phyloP scores from a whole-genome alignment of 2,888 invertebrate genomes.

The Agrochola lychnidis region DNA sequence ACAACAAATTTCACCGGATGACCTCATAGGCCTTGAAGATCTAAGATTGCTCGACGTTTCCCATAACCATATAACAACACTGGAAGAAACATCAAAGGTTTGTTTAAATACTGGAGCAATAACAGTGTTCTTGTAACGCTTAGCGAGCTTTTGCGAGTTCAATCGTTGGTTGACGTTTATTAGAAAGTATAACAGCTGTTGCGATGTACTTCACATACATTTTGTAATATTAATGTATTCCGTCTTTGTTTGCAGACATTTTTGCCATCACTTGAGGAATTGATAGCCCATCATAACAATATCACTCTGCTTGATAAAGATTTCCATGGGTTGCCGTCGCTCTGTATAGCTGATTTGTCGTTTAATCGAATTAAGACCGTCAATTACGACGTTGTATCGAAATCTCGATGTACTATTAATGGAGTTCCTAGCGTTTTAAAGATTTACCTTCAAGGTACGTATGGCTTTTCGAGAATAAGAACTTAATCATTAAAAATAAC shows the following conservation, averaged over 20 bases:
- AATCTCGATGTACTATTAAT: constrained; percentile 95
- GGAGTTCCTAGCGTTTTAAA: constrained; percentile 94
- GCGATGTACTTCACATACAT: constrained; percentile 34
- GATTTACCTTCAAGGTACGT: constrained; percentile 95
- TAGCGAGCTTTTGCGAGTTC: constrained; percentile 67
- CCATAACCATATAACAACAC: constrained; percentile 93
- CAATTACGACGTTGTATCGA: constrained; percentile 94
- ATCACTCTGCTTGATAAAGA: constrained; percentile 94
- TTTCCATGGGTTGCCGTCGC: constrained; percentile 95
- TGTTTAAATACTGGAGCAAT: constrained; percentile 59
- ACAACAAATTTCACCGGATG: constrained; percentile 93
- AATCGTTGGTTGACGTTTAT: constrained; percentile 7
- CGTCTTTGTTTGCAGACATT: constrained; percentile 92
- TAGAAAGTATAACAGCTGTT: constrained; percentile 28
- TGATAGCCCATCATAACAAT: constrained; percentile 94
- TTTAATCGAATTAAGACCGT: constrained; percentile 94
- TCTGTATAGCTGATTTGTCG: constrained; percentile 95
- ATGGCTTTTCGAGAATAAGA: constrained; percentile 21
- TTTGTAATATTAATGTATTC: constrained; percentile 10
- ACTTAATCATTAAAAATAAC: not conserved
- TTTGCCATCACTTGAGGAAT: constrained; percentile 94
- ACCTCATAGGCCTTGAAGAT: constrained; percentile 94
- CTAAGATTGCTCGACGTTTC: constrained; percentile 94
- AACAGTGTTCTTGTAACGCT: constrained; percentile 57
- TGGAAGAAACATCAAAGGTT: constrained; percentile 96